Conservation (phyloP, 2,888 invertebrate species). For the Zaprionus bogoriensis region DNA sequence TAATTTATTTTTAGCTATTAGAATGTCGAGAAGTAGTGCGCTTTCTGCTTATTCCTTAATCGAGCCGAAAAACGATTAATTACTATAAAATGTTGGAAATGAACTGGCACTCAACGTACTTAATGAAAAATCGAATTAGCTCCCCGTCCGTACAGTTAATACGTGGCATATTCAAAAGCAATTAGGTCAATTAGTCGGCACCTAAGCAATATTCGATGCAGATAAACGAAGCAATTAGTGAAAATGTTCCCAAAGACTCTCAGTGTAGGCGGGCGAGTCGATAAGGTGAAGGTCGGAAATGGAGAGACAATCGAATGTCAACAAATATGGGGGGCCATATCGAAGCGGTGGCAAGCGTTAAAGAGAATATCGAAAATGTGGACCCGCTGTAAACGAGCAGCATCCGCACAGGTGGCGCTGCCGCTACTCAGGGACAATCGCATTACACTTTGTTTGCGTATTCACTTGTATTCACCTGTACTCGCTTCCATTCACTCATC, state of each 20-base stretch:
- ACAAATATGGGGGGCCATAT: background rate
- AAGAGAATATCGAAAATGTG: background rate
- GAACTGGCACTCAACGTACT: too few species aligned
- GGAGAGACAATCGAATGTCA: background rate
- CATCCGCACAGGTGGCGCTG: constrained; percentile 34
- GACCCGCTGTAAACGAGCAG: constrained; percentile 28
- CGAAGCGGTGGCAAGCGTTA: background rate
- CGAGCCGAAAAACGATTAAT: too few species aligned
- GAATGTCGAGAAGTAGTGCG: too few species aligned
- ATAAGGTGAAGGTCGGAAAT: background rate
- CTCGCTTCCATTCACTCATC: constrained; percentile 17
- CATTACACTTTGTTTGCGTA: constrained; percentile 21
- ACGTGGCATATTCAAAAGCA: too few species aligned
- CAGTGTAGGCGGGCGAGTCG: background rate
- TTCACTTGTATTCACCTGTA: constrained; percentile 18
- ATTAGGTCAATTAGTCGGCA: background rate
- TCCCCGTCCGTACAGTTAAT: too few species aligned
- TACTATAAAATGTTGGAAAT: too few species aligned
- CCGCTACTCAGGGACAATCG: constrained; percentile 40
- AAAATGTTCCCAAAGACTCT: background rate
- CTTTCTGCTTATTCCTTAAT: too few species aligned
- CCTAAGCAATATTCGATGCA: background rate
- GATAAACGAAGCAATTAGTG: background rate
- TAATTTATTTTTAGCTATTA: too few species aligned
- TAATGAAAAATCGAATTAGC: too few species aligned